A percentile compares a stretch with the other conserved stretches of the same genome.
phyloP scores from a whole-genome alignment of 1,140 invertebrate genomes.

The Sycophila sp. region DNA sequence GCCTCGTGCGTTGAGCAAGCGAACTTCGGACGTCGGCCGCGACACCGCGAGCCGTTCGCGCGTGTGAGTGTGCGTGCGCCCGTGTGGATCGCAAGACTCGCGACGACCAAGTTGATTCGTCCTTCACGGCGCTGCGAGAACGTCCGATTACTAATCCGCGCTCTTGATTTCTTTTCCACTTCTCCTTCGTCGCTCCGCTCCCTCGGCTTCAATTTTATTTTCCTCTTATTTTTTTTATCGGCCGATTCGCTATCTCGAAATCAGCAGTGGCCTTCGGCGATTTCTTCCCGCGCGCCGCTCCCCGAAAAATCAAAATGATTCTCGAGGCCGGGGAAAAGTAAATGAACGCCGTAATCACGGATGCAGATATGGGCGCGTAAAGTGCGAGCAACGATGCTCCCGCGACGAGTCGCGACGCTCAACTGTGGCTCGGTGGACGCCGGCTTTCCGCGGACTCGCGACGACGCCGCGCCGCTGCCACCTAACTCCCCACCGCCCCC shows the following conservation, averaged over 20 bases:
- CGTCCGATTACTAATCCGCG: background rate
- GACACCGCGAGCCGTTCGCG: background rate
- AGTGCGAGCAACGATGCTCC: slow-evolving; percentile 39
- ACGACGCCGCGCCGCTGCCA: background rate
- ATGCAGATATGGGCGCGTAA: too few species aligned
- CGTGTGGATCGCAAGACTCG: too few species aligned
- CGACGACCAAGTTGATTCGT: too few species aligned
- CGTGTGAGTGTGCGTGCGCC: too few species aligned
- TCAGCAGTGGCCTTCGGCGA: too few species aligned
- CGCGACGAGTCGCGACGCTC: slow-evolving; percentile 51
- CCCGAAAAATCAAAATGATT: background rate
- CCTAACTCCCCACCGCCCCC: background rate
- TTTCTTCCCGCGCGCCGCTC: too few species aligned
- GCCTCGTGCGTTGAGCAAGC: too few species aligned
- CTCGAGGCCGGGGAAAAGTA: background rate
- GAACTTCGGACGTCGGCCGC: too few species aligned
- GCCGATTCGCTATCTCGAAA: too few species aligned
- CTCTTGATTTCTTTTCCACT: background rate
- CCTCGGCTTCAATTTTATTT: too few species aligned
- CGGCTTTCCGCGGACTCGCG: slow-evolving; percentile 16
- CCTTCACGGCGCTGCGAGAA: background rate
- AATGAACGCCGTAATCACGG: too few species aligned
- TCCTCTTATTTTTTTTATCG: too few species aligned
- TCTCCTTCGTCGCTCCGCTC: background rate
- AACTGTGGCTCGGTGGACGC: slow-evolving; percentile 46